Evolutionary conservation across 2,797 vertebrate genomes (phyloP), one percentile per base, ranked within the genome.

Genomic region (Sebastes wilsoni): DNA sequence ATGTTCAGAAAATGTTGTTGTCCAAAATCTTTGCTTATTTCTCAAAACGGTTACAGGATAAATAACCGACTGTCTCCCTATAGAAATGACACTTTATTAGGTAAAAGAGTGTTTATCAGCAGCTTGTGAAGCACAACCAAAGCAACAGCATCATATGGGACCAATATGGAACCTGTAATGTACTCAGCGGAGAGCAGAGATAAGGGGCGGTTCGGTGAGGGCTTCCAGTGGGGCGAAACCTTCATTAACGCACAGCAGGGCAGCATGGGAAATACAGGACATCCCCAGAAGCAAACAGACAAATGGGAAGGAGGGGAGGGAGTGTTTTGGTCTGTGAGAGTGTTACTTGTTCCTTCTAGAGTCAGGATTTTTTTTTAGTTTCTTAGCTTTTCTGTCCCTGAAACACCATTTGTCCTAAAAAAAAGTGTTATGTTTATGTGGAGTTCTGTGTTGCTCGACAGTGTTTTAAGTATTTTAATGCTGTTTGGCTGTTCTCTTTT

Each of bases 191-290:
- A 90, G 82, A 84, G 78, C 77, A 84, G 87, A 83, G 84, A 82
- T 80, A 58, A 90, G 75, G 80, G 85, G 59, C 8, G 34, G 73
- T 38, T 62, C 14, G 2, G 42, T 38, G 60, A 75, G 59, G 82
- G 72, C 82, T 60, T 89, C 86, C 93, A 92, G 88, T 91, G 87
- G 90, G 81, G 92, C 46, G 16, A 88, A 90, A 82, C 84, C 92
- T 96, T 96, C 93, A 94, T 96, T 94, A 96, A 88, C 60, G 61
- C 95, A 89, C 96, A 95, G 94, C 93, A 90, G 94, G 95, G 54
- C 66, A 79, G 76, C 93, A 83, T 93, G 93, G 92, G 94, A 95
- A 95, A 94, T 88, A 85, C 83, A 77, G 88, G 79, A 70, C 75
- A 78, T 87, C 90, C 82, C 87, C 87, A 82, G 81, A 89, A 86